Evolutionary conservation across 2,797 vertebrate species (phyloP), one percentile per base, ranked within the genome.

Genomic region (Falco berigora): DNA sequence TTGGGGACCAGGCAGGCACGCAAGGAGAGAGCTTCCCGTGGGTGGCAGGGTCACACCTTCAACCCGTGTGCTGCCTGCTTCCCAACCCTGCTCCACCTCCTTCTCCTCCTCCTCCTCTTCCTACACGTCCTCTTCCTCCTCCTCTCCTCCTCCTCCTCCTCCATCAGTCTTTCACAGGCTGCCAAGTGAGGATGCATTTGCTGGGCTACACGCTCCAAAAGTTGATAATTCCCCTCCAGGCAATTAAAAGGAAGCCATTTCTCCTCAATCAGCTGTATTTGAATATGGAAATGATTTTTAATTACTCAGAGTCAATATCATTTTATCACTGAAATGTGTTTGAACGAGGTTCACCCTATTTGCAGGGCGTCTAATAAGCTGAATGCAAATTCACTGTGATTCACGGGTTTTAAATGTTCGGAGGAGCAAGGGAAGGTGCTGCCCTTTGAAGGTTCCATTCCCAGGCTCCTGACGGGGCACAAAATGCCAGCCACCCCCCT

Each of bases 201-300:
- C 90, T 1, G 89, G 73, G 86, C 90, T 86, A 88, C 85, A 32
- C 36, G 67, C 95, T 94, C 87, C 46, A 9, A 58, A 94, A 95
- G 96, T 92, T 52, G 88, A 83, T 90, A 88, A 20, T 95, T 97
- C 96, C 96, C 81, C 94, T 95, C 80, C 95, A 96, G 97, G 97
- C 98, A 97, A 96, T 97, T 97, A 97, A 95, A 97, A 78, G 92
- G 94, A 96, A 98, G 97, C 95, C 94, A 97, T 98, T 98, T 97
- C 96, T 98, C 97, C 97, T 97, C 97, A 98, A 98, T 98, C 98
- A 98, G 97, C 94, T 95, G 76, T 97, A 97, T 98, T 98, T 98
- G 98, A 98, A 98, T 98, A 98, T 98, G 98, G 98, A 98, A 98
- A 98, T 96, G 95, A 97, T 98, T 98, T 98, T 98, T 98, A 98